A percentile compares a stretch with the other conserved stretches of the same genome.
phyloP scores from a whole-genome alignment of 2,113 vertebrate species.

The Tor tambroides region DNA sequence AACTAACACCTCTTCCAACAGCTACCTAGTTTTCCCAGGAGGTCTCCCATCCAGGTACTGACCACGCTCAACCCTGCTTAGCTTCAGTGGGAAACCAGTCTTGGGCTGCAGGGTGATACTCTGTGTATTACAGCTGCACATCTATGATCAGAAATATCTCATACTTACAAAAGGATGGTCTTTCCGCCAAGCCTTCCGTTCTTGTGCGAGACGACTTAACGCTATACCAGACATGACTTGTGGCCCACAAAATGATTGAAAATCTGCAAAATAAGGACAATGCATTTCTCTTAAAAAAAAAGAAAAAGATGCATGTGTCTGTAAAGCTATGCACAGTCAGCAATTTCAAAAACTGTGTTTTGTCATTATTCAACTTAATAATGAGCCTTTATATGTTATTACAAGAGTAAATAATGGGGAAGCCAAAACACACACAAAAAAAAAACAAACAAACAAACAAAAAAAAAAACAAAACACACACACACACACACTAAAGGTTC shows the following conservation, averaged over 20 bases:
- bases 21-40: too few species aligned
- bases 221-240: constrained; percentile 96
- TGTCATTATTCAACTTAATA: too few species aligned
- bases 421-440: too few species aligned
- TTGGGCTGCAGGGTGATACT: too few species aligned
- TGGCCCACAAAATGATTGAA: constrained; percentile 66
- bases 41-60: too few species aligned
- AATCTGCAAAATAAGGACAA: not conserved
- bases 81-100: too few species aligned
- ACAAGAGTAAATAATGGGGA: accelerated
- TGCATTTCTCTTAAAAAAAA: not conserved
- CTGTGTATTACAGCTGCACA: not conserved
- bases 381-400: not conserved
- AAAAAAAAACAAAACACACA: too few species aligned
- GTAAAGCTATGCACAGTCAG: not conserved
- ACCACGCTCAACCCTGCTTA: too few species aligned
- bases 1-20: too few species aligned
- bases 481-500: too few species aligned
- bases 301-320: not conserved
- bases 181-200: constrained; percentile 86
- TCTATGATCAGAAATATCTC: not conserved
- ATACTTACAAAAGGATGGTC: constrained; percentile 97
- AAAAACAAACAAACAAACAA: too few species aligned
- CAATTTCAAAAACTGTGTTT: not conserved
- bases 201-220: constrained; percentile 86